Evolutionary conservation across 2,888 invertebrate species (phyloP), one percentile per base, ranked within the genome.

Genomic region (Caenorhabditis imperialis): DNA sequence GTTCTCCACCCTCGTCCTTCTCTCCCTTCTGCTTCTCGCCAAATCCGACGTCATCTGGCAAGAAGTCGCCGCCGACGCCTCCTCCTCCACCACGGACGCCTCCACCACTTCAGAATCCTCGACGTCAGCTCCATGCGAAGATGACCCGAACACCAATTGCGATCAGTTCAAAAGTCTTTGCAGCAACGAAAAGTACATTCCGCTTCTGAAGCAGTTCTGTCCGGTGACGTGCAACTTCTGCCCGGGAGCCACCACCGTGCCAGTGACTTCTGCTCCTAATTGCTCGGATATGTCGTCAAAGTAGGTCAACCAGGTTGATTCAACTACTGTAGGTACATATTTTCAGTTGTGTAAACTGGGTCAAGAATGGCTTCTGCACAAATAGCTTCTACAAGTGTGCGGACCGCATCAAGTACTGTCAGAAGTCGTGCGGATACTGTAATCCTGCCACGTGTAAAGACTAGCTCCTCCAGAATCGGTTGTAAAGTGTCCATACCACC

Each of bases 191-290:
- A 57, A 57, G 27, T 67, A 42, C 7, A 6, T 14, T 18, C 67
- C 67, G 42, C 23, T 67, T 23, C 50, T 67, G 35, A 67, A 57
- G 22, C 3, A 23, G 22, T 58, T 57, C 51, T 67, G 67, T 37
- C 67, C 67, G 25, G 67, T 51, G 1, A 67, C 67, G 10, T 67
- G 67, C 27, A 51, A 51, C n/a, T 22, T 67, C 33, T 67, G 67
- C 27, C 67, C 67, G 2, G 67, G 67, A 42, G 67, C 57, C 16
- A 67, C 67, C 4, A 67, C 67, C 23, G 20, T 42, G 2, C 27
- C 48, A 2, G 38, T 53, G 22, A 65, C 63, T 18, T 27, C 37
- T 5, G 40, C 40, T 30, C 63, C 63, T 12, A 47, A 55, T 30
- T 65, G 63, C 14, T 12, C 47, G 25, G 63, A 65, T 37, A 30